These are phyloP conservation scores for Caloenas nicobarica DNA, from an alignment of 2,113 vertebrate species.

Conservation along the genomic window DNA sequence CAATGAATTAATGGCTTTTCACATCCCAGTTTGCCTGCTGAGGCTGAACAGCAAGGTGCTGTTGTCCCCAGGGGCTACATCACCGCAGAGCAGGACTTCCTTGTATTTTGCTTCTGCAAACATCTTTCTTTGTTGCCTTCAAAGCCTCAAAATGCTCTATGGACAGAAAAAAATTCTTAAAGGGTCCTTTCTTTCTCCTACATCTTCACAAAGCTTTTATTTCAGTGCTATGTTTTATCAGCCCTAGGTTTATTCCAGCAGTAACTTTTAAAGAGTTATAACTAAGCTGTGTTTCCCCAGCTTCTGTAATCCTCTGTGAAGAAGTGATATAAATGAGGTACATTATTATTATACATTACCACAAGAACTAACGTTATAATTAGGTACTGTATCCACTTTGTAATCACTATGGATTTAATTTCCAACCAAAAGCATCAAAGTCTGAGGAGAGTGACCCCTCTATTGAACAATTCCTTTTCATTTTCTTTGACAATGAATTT, in stretches of 20 bases:
- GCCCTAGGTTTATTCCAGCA: not conserved
- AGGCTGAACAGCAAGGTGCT: not conserved
- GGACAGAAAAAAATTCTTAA: not conserved
- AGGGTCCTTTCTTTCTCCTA: not conserved
- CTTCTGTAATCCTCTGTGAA: slow-evolving; percentile 14
- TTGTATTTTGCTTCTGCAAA: not conserved
- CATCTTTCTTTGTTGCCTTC: not conserved
- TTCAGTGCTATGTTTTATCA: slow-evolving; percentile 33
- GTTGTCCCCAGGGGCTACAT: rapidly evolving
- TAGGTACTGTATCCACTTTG: slow-evolving; percentile 26
- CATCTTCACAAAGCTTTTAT: slow-evolving; percentile 21
- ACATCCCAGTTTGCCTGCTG: not conserved
- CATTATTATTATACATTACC: slow-evolving; percentile 40
- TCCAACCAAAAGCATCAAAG: slow-evolving; percentile 50
- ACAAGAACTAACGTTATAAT: slow-evolving; percentile 24
- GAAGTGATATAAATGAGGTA: slow-evolving; percentile 32
- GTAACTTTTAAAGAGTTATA: slow-evolving; percentile 45
- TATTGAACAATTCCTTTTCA: slow-evolving; percentile 52
- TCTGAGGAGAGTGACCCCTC: not conserved
- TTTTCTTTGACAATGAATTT: slow-evolving; percentile 51
- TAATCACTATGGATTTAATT: slow-evolving; percentile 53
- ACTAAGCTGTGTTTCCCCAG: not conserved
- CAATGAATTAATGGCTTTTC: not conserved
- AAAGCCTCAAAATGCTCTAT: not conserved
- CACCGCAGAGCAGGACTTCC: not conserved